phyloP scores from a whole-genome alignment of 2,888 invertebrate genomes.

The Microctonus aethiopoides region DNA sequence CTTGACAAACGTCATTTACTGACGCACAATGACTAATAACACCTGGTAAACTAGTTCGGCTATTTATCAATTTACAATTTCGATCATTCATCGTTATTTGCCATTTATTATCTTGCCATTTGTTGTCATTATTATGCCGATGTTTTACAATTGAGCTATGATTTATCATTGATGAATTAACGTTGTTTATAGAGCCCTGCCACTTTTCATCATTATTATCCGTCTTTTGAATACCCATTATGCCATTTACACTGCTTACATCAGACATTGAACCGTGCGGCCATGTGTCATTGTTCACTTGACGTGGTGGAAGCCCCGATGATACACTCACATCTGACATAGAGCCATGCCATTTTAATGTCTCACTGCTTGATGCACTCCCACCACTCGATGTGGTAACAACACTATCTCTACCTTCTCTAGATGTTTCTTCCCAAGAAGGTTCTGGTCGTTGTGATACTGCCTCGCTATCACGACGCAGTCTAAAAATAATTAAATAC shows the following conservation, averaged over 20 bases:
- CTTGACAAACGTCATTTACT: slow-evolving; percentile 47
- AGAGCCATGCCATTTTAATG: slow-evolving; percentile 80
- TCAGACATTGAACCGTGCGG: slow-evolving; percentile 62
- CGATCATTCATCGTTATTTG: slow-evolving; percentile 60
- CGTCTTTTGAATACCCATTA: slow-evolving; percentile 44
- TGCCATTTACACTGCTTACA: slow-evolving; percentile 59
- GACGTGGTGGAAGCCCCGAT: slow-evolving; percentile 58
- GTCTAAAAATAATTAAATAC: slow-evolving; percentile 52
- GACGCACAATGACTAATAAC: slow-evolving; percentile 52
- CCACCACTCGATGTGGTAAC: slow-evolving; percentile 74
- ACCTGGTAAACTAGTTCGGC: slow-evolving; percentile 44
- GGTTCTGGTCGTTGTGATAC: slow-evolving; percentile 65
- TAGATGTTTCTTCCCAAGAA: slow-evolving; percentile 67
- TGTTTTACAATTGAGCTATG: slow-evolving; percentile 31
- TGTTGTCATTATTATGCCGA: slow-evolving; percentile 43
- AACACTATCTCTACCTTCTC: slow-evolving; percentile 73
- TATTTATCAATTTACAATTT: slow-evolving; percentile 50
- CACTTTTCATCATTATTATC: slow-evolving; percentile 58
- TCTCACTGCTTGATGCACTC: slow-evolving; percentile 79
- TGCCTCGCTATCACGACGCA: slow-evolving; percentile 74
- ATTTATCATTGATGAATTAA: slow-evolving; percentile 55
- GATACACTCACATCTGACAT: slow-evolving; percentile 70
- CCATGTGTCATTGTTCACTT: slow-evolving; percentile 39
- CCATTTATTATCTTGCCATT: slow-evolving; percentile 57
- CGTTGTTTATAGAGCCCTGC: slow-evolving; percentile 78